Evolutionary conservation across 2,113 vertebrate species (phyloP), one percentile per base, ranked within the genome.

Genomic region (Alaudala cheleensis): DNA sequence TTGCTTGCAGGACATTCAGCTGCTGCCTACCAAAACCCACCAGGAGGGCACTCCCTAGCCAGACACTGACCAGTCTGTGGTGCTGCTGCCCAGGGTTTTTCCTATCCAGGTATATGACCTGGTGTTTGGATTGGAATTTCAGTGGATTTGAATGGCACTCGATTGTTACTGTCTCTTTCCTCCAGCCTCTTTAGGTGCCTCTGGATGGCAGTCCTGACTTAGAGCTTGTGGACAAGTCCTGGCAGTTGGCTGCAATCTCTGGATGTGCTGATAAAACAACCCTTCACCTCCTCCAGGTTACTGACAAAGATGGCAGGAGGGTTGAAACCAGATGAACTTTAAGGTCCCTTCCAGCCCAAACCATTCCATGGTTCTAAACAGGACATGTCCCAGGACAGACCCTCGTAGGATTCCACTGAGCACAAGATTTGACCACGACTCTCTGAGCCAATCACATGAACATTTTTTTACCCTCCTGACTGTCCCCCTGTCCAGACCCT

Each of bases 361-460:
- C 28, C 33, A 57, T 53, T 37, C 42, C 45, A 26, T 28, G 26
- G 37, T 20, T 81, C 51, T 16, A 21, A 66, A 66, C 44, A 50
- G 49, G 13, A 50, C 1, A 76, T 33, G 24, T 50, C 29, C 40
- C 29, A 56, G 31, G 33, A 72, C 67, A 77, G 49, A 69, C 9
- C 12, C 26, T 45, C 0, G 1, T 0, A 2, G 29, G 39, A 15
- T 42, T 64, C 34, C 54, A n/a, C 14, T 62, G 76, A 72, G 16
- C 29, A 61, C 3, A 0, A 69, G 60, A 53, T 73, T 18, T 49
- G 60, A 70, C 37, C 24, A 37, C 0, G 1, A 70, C 37, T 53
- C 79, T 62, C 67, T 66, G 19, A 92, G 37, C 29, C 6, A 33
- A 31, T 28, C 37, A 65, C 37, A 37, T 37, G 37, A 37, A 37